Base-by-base conservation (phyloP, 2,113 vertebrate genomes). In the Orthochromis indermauri region DNA sequence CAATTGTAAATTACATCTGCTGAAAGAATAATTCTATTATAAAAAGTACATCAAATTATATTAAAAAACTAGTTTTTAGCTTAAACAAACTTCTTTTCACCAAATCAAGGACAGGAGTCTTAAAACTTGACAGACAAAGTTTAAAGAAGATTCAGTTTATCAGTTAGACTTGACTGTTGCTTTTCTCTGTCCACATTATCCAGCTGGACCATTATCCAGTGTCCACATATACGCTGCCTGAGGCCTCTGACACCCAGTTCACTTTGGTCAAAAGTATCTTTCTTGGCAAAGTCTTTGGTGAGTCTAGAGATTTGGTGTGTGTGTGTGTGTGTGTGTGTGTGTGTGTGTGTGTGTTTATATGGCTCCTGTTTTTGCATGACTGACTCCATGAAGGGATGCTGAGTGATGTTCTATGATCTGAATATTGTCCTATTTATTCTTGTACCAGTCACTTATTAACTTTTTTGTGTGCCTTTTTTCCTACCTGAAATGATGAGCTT, bases 151-250 rank as follows among this genome's bases (percentile, higher is more conserved):
- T 47, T 17, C 21, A 47, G 21, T 47, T 76, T 28, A 8, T 76
- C 10, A 4, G 10, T 10, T 55, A 5, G 2, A 19, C 3, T 12
- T 82, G 12, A 24, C 9, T 24, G 3, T 49, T 54, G 3, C 47
- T 80, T 17, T 66, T 0, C 6, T 66, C 26, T 71, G 68, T 93
- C 37, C 35, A 12, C 8, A 0, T 81, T 63, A 9, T 61, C 9
- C 96, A 99, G 99, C 92, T 99, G 24, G 98, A 99, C 86, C 99
- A 99, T 84, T 99, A 99, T 87, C 97, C 98, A 42, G 95, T 97
- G 10, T 92, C 94, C 49, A 97, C 88, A 84, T 97, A 98, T 95
- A 95, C 83, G 8, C 96, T 99, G 55, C 98, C 99, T 3, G 93
- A 96, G 13, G 83, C 96, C 1, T 98, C 98, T 0, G 98, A 98